Conservation (phyloP, 2,113 vertebrate species). For the Diadophis punctatus region DNA sequence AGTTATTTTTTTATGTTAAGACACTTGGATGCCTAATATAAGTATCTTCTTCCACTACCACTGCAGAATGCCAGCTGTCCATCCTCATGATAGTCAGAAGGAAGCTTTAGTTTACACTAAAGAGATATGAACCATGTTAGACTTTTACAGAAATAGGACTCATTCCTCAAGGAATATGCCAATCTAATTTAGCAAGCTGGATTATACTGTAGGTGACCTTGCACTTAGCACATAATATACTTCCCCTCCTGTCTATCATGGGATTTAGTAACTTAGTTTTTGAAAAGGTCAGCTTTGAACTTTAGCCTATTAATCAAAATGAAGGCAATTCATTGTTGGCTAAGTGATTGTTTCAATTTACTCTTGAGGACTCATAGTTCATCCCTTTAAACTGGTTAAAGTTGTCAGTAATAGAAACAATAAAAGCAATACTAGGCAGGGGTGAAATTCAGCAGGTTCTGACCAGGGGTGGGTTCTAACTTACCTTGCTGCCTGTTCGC, state of each 20-base stretch:
- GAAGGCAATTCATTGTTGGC: constrained; percentile 38
- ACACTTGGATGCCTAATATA: not conserved
- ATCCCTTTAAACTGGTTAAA: constrained; percentile 59
- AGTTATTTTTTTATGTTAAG: not conserved
- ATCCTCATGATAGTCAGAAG: not conserved
- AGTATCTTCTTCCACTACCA: not conserved
- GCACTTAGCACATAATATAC: constrained; percentile 33
- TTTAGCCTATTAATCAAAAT: constrained; percentile 59
- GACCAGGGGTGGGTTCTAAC: too few relatives aligned
- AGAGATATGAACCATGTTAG: not conserved
- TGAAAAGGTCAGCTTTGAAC: constrained; percentile 58
- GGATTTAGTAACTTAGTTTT: constrained; percentile 53
- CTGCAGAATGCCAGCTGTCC: not conserved
- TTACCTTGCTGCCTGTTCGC: too few relatives aligned
- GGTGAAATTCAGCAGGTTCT: too few relatives aligned
- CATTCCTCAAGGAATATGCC: not conserved
- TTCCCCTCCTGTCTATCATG: constrained; percentile 37
- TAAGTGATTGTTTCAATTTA: constrained; percentile 67
- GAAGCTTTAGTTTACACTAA: not conserved
- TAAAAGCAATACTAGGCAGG: constrained; percentile 2
- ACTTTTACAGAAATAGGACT: not conserved
- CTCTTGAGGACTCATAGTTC: constrained; percentile 49
- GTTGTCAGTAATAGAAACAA: constrained; percentile 55
- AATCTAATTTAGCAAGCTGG: not conserved
- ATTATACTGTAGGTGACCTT: constrained; percentile 50